These are phyloP conservation scores for Porites evermanni DNA, from an alignment of 92 coral and sea anemone species.

Conservation along the genomic window DNA sequence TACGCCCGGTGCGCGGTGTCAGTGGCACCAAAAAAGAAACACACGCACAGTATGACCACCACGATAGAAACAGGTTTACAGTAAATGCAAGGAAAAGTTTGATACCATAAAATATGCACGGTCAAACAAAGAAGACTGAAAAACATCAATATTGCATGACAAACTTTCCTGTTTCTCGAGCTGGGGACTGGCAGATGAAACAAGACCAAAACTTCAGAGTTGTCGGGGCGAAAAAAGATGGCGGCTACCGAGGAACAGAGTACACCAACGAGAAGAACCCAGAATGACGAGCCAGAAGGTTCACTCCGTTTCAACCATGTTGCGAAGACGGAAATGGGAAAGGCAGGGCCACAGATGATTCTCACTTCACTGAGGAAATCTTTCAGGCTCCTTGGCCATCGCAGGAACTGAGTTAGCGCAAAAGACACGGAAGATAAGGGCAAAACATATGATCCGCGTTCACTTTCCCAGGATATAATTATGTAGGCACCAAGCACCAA, in stretches of 20 bases:
- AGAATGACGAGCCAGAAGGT: no score
- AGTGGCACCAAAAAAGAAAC: neutral
- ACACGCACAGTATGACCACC: neutral
- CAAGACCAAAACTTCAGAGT: no score
- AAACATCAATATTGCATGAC: constrained; percentile 48
- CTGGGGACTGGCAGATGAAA: no score
- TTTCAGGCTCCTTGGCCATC: neutral
- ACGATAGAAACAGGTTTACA: neutral
- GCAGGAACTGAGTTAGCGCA: constrained; percentile 63
- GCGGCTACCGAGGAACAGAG: constrained; percentile 48
- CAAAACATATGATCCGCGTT: constrained; percentile 25
- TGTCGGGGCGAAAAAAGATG: neutral
- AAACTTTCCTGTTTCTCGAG: constrained; percentile 16
- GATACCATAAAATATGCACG: neutral
- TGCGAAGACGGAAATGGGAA: constrained; percentile 40
- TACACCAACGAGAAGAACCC: neutral
- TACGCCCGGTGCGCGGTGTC: neutral
- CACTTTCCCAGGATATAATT: constrained; percentile 17
- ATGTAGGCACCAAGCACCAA: constrained; percentile 24
- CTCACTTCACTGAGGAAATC: constrained; percentile 46
- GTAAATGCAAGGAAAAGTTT: neutral
- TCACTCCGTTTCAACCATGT: neutral
- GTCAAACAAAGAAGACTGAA: neutral
- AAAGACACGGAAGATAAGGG: constrained; percentile 28
- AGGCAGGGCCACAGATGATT: constrained; percentile 66